These are phyloP conservation scores for Lepus timidus DNA, from an alignment of 2,113 vertebrate species.

Conservation along the genomic window DNA sequence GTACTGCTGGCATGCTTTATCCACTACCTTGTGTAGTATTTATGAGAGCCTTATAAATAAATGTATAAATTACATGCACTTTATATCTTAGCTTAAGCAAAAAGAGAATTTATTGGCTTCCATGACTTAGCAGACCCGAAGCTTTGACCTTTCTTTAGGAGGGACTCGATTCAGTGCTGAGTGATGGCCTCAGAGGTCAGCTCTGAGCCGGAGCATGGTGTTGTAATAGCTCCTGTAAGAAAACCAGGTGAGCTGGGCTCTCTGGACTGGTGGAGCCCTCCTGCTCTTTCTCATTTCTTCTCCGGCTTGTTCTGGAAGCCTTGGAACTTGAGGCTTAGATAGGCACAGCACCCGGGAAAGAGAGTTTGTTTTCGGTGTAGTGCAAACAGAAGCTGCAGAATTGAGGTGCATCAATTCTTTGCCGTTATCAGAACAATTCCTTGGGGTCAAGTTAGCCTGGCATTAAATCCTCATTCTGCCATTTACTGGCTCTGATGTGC, in stretches of 20 bases:
- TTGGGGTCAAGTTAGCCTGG: not conserved
- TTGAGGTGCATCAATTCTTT: not conserved
- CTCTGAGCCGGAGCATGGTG: not conserved
- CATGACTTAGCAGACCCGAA: not conserved
- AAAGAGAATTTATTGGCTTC: not conserved
- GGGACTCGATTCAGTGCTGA: not conserved
- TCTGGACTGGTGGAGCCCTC: fast-evolving
- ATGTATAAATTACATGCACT: not conserved
- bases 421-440: not conserved
- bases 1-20: not conserved
- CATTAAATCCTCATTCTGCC: not conserved
- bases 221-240: not conserved
- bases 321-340: not conserved
- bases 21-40: not conserved
- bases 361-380: not conserved
- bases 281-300: not conserved
- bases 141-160: not conserved
- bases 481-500: not conserved
- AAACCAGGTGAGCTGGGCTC: fast-evolving
- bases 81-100: not conserved
- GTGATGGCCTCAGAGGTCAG: not conserved
- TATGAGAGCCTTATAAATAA: slow-evolving; percentile 2
- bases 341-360: not conserved
- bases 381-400: not conserved
- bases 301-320: not conserved